These are phyloP conservation scores for Coenonympha arcania DNA, from an alignment of 2,888 invertebrate species.

Conservation along the genomic window DNA sequence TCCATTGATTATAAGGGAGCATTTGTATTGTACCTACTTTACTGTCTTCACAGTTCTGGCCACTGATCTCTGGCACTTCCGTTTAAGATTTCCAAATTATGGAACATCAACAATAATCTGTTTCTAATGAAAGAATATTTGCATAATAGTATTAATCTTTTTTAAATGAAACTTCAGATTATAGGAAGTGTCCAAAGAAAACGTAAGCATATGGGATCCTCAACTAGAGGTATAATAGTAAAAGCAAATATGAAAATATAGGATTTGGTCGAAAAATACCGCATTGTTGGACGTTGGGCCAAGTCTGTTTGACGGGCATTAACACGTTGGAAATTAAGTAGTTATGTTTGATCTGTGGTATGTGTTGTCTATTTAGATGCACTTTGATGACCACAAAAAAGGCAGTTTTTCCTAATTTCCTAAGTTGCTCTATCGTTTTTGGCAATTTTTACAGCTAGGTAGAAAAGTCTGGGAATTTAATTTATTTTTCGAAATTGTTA, in stretches of 20 bases:
- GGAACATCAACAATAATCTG: too few species aligned
- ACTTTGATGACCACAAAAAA: neutral
- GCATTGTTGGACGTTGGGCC: conserved; percentile 22
- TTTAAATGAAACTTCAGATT: too few species aligned
- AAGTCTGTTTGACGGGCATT: conserved; percentile 22
- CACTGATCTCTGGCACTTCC: too few species aligned
- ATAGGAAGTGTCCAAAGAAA: neutral
- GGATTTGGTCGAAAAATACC: conserved; percentile 26
- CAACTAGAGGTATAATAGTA: conserved; percentile 37
- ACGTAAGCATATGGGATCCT: conserved; percentile 8
- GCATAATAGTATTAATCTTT: too few species aligned
- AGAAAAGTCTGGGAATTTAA: too few species aligned
- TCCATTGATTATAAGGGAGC: too few species aligned
- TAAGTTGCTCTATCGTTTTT: neutral
- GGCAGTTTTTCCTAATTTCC: neutral
- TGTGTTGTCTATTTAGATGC: neutral
- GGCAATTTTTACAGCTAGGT: too few species aligned
- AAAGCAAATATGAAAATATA: conserved; percentile 35
- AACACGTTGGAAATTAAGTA: conserved; percentile 26
- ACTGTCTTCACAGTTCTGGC: too few species aligned
- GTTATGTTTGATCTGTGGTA: conserved; percentile 10
- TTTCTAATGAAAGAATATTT: too few species aligned
- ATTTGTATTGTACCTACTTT: too few species aligned
- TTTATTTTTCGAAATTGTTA: too few species aligned
- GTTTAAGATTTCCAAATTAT: too few species aligned